Evolutionary conservation across 2,113 vertebrate genomes (phyloP).

Genomic region (Hypomesus transpacificus): DNA sequence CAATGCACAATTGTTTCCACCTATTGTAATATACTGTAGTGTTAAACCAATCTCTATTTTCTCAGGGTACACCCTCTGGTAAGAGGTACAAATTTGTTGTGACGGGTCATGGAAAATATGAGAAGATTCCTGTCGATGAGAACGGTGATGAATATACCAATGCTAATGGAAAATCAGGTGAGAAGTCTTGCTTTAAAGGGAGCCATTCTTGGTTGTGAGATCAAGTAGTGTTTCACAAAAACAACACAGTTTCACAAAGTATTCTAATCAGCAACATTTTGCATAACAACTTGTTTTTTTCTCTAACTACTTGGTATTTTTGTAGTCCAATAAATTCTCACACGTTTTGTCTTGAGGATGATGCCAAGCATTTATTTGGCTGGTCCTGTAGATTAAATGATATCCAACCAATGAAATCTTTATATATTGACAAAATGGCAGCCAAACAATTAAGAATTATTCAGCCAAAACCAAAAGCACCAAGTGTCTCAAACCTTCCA

Average conservation of each 20-base stretch:
- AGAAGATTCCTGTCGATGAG: slow-evolving; percentile 79
- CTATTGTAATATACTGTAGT: not conserved
- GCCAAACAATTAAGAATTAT: no score
- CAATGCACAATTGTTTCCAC: no score
- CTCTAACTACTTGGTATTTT: not conserved
- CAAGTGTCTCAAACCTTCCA: no score
- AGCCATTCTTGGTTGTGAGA: not conserved
- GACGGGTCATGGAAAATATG: slow-evolving; percentile 91
- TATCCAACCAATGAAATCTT: not conserved
- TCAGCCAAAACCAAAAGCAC: no score
- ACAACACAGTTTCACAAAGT: no score
- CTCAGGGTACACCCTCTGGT: slow-evolving; percentile 68
- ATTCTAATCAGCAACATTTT: no score
- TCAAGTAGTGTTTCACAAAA: no score
- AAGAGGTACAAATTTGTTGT: slow-evolving; percentile 90
- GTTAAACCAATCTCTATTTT: not conserved
- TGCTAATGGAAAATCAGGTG: slow-evolving; percentile 54
- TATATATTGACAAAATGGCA: not conserved
- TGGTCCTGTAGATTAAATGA: slow-evolving; percentile 1
- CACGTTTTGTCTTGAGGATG: not conserved
- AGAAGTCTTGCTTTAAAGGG: slow-evolving; percentile 12
- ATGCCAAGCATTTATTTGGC: slow-evolving; percentile 9
- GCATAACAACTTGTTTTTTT: not conserved
- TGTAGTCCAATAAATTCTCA: slow-evolving; percentile 2
- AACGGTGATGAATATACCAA: slow-evolving; percentile 46